These are phyloP conservation scores for Drosophila lacertosa DNA, from an alignment of 1,140 invertebrate genomes.

Conservation along the genomic window DNA sequence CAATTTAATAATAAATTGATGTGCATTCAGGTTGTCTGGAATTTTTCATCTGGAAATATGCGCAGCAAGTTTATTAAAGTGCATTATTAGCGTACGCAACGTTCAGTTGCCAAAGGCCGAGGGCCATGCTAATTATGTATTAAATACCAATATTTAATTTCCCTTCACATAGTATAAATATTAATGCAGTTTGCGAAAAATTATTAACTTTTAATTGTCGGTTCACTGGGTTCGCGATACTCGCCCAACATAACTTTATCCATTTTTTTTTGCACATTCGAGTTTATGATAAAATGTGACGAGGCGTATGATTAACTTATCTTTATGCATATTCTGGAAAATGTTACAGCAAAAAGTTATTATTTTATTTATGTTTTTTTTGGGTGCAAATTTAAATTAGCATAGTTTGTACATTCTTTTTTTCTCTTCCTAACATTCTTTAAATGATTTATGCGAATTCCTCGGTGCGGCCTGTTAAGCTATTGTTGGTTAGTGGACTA, in stretches of 20 bases:
- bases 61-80: constrained; percentile 58
- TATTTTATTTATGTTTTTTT: constrained; percentile 3
- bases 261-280: background rate
- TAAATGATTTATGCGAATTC: no score
- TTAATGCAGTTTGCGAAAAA: constrained; percentile 56
- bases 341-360: background rate
- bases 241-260: background rate
- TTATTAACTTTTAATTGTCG: constrained; percentile 55
- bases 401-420: background rate
- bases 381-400: background rate
- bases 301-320: constrained; percentile 15
- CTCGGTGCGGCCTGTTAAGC: background rate
- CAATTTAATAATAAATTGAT: no score
- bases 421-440: no score
- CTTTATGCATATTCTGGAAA: constrained; percentile 5
- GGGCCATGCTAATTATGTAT: constrained; percentile 56
- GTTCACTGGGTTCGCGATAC: constrained; percentile 42
- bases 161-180: constrained; percentile 44
- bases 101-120: constrained; percentile 4
- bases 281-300: constrained; percentile 9
- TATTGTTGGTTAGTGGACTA: background rate
- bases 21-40: constrained; percentile 29
- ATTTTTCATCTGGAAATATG: constrained; percentile 64
- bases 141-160: constrained; percentile 48
- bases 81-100: constrained; percentile 23